Evolutionary conservation across 2,888 invertebrate species (phyloP).

Genomic region (Drosophila peninsularis): DNA sequence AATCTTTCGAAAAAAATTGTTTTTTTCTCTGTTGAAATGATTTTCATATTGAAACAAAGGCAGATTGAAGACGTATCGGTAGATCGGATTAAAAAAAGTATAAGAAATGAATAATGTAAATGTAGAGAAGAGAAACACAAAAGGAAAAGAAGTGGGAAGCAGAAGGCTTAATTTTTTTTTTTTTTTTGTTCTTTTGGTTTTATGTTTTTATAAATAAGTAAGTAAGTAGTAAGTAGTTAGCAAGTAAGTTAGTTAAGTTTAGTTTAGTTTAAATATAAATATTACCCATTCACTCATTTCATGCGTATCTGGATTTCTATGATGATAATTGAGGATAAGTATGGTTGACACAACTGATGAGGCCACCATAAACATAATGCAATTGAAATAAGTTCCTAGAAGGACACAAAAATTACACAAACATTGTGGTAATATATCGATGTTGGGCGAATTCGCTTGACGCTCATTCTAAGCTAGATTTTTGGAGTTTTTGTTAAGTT

Average conservation of each 20-base stretch:
- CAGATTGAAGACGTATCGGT: constrained; percentile 49
- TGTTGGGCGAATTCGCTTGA: constrained; percentile 40
- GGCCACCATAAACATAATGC: constrained; percentile 99
- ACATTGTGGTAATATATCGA: constrained; percentile 81
- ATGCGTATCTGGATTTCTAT: constrained; percentile 97
- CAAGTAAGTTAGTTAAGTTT: constrained; percentile 69
- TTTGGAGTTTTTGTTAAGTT: background rate
- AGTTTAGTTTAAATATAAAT: constrained; percentile 78
- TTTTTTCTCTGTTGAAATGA: constrained; percentile 27
- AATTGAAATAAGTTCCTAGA: constrained; percentile 98
- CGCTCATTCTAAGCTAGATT: constrained; percentile 29
- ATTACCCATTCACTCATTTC: constrained; percentile 98
- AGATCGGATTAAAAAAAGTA: constrained; percentile 34
- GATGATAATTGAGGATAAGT: constrained; percentile 98
- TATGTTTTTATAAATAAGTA: constrained; percentile 50
- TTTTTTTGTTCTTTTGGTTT: constrained; percentile 12
- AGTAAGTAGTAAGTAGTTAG: constrained; percentile 69
- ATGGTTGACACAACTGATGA: constrained; percentile 99
- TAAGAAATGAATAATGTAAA: constrained; percentile 6
- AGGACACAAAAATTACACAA: constrained; percentile 86
- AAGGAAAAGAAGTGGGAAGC: constrained; percentile 13
- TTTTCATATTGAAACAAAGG: constrained; percentile 38
- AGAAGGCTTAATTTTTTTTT: constrained; percentile 8
- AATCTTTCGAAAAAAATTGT: background rate
- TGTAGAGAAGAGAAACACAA: constrained; percentile 35